Evolutionary conservation across 2,113 vertebrate species (phyloP).

Genomic region (Myanophis thanlyinensis): DNA sequence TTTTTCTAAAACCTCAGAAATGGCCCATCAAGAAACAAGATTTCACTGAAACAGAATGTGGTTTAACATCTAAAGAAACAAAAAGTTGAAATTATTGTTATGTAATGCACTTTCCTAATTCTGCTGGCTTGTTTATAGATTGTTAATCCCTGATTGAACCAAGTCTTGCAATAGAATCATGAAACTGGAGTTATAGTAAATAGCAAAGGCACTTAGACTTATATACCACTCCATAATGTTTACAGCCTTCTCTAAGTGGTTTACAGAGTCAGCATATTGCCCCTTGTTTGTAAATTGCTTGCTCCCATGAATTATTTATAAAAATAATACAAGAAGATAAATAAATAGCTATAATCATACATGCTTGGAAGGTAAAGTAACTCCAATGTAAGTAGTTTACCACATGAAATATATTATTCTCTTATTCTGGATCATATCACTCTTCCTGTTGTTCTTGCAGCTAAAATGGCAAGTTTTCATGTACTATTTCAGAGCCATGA

Average conservation of each 20-base stretch:
- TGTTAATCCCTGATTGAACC: too few relatives aligned
- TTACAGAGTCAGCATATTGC: too few relatives aligned
- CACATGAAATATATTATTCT: background rate
- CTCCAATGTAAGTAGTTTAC: background rate
- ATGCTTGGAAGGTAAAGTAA: background rate
- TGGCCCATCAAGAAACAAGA: background rate
- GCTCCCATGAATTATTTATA: background rate
- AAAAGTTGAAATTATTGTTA: background rate
- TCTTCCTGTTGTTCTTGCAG: background rate
- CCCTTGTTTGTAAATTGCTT: too few relatives aligned
- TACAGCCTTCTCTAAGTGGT: too few relatives aligned
- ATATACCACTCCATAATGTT: too few relatives aligned
- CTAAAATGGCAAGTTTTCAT: background rate
- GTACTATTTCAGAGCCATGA: background rate
- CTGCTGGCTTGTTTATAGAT: background rate
- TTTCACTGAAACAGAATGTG: background rate
- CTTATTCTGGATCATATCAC: background rate
- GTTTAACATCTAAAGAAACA: background rate
- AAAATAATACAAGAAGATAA: background rate
- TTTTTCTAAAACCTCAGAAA: background rate
- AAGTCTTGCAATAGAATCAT: too few relatives aligned
- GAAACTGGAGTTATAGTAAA: too few relatives aligned
- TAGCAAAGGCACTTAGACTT: too few relatives aligned
- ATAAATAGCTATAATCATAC: background rate
- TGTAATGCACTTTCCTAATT: background rate